Base-by-base conservation (phyloP, 2,797 vertebrate genomes). In the Diceros bicornis region DNA sequence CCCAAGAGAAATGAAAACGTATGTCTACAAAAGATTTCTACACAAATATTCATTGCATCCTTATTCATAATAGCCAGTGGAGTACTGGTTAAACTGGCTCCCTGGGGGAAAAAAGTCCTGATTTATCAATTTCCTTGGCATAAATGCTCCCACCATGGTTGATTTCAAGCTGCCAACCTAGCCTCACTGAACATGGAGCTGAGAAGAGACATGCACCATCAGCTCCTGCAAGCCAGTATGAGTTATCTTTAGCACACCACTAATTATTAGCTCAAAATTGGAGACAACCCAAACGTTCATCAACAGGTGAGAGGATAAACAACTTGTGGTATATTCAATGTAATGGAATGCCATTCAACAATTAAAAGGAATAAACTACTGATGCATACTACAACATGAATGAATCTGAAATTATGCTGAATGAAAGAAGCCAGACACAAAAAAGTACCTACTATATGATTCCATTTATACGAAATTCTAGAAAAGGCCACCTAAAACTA, bases 391-490 rank as follows among this genome's bases (percentile, higher is more conserved):
- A 71, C 21, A 50, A 69, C 7, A 12, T 61, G 6, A 55, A 37
- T 47, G 25, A 89, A 85, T 74, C 50, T 95, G 41, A 72, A 79
- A 79, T 85, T 27, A 69, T 69, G 21, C 4, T 55, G 55, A 91
- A 83, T 34, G 44, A 72, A 91, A 91, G 66, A 95, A 89, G 44
- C 16, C 59, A 79, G 66, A 85, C 55, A 88, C 13, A 64, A 81
- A 66, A 84, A 7, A 64, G 16, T 41, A 57, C 25, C 21, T 57
- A 91, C 52, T 32, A 1, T 27, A 69, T 52, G 32, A 62, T 66
- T 86, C 17, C 18, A 72, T 78, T 87, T 29, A 52, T 82, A 47
- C 78, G 84, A 68, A 89, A 92, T 92, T 92, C 55, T 86, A 81
- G 59, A 91, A 88, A 64, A 81, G 72, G 29, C 21, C 84, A 83